phyloP scores from a whole-genome alignment of 2,113 vertebrate genomes.

The Rhinolophus sinicus region DNA sequence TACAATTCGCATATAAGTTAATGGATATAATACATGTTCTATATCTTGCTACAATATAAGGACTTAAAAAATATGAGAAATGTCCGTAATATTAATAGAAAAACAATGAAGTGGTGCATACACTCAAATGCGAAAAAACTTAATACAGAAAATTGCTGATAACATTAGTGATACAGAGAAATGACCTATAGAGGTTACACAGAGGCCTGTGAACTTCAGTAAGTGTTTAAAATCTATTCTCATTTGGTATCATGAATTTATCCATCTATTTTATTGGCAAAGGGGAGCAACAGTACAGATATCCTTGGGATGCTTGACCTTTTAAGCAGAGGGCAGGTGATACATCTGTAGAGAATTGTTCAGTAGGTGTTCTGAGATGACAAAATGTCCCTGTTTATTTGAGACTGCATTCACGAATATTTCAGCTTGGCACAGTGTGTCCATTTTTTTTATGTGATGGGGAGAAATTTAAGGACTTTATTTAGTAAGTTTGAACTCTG shows the following conservation, averaged over 20 bases:
- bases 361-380: neutral
- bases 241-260: constrained; percentile 62
- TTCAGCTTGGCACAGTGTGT: neutral
- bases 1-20: neutral
- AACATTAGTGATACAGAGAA: constrained; percentile 17
- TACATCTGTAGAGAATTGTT: constrained; percentile 50
- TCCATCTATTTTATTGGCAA: constrained; percentile 57
- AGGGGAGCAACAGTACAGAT: constrained; percentile 46
- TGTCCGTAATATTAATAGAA: neutral
- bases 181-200: constrained; percentile 75
- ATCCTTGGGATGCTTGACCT: constrained; percentile 69
- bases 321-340: constrained; percentile 61
- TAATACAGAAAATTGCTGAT: constrained; percentile 45
- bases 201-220: constrained; percentile 68
- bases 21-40: neutral
- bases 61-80: constrained; percentile 14
- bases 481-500: neutral
- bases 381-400: neutral
- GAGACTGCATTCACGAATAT: constrained; percentile 2
- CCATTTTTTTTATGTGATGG: neutral
- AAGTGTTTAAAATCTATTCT: constrained; percentile 82
- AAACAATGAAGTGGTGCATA: neutral
- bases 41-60: neutral
- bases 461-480: neutral
- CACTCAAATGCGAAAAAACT: neutral